Percentiles rank a stretch among this genome's conserved stretches.
Evolutionary conservation across 1,140 invertebrate species (phyloP).

Genomic region (Bombus consobrinus): DNA sequence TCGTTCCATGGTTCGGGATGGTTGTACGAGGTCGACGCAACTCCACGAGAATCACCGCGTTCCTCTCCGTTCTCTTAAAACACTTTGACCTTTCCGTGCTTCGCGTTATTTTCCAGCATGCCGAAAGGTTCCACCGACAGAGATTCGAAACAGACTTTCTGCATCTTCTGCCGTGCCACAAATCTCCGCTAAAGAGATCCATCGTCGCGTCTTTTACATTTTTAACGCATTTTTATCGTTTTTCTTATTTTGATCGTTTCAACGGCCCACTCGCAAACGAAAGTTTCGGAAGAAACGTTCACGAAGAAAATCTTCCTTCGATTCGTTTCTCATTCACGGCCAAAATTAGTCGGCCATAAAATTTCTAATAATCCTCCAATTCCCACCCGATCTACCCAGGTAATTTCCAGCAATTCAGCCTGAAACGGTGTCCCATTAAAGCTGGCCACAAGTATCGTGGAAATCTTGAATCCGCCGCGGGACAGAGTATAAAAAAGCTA

Average conservation of each 20-base stretch:
- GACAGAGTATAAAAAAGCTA: not conserved
- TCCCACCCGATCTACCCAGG: not conserved
- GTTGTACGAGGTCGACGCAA: slow-evolving; percentile 10
- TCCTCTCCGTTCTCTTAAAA: not conserved
- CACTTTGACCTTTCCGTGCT: slow-evolving; percentile 48
- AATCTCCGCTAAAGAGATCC: too few species aligned
- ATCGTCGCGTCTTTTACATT: too few species aligned
- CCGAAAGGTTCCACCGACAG: not conserved
- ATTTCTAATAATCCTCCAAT: not conserved
- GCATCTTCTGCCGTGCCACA: not conserved
- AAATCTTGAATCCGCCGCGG: not conserved
- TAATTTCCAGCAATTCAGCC: not conserved
- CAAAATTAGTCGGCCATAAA: not conserved
- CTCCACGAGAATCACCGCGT: not conserved
- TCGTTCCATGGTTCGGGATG: slow-evolving; percentile 16
- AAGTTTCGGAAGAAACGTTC: not conserved
- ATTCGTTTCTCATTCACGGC: not conserved
- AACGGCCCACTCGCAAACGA: too few species aligned
- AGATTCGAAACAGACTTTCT: not conserved
- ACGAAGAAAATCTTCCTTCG: not conserved
- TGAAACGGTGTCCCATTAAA: not conserved
- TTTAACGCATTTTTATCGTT: too few species aligned
- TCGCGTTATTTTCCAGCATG: slow-evolving; percentile 17
- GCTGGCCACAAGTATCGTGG: not conserved
- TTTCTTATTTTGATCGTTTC: too few species aligned